A percentile compares a stretch with the other conserved stretches of the same genome.
These are phyloP conservation scores for Anguilla japonica DNA, from an alignment of 2,113 vertebrate genomes.

Conservation along the genomic window DNA sequence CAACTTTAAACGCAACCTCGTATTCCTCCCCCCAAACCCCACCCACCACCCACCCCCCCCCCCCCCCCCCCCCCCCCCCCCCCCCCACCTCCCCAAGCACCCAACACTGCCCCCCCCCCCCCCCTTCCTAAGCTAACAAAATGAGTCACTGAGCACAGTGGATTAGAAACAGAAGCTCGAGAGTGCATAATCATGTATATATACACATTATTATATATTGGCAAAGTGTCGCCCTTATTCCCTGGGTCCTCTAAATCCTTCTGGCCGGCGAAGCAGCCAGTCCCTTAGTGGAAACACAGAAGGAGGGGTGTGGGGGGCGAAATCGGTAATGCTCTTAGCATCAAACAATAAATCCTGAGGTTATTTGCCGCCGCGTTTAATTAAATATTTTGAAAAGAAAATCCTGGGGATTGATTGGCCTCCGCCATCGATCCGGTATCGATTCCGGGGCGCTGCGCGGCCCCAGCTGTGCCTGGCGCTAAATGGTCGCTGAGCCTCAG, in stretches of 20 bases:
- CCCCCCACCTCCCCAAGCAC: slow-evolving; percentile 51
- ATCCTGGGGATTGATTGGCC: slow-evolving; percentile 84
- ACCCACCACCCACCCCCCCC: background rate
- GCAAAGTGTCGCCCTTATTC: slow-evolving; percentile 86
- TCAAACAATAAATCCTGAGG: slow-evolving; percentile 84
- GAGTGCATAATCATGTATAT: slow-evolving; percentile 87
- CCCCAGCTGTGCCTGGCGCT: slow-evolving; percentile 73
- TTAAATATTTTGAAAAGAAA: slow-evolving; percentile 93
- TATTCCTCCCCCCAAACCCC: too few relatives aligned
- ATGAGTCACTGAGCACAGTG: slow-evolving; percentile 76
- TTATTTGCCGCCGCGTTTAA: slow-evolving; percentile 89
- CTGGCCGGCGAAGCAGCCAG: slow-evolving; percentile 73
- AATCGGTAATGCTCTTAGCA: slow-evolving; percentile 89
- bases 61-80: background rate
- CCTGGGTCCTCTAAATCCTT: slow-evolving; percentile 81
- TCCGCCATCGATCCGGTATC: slow-evolving; percentile 80
- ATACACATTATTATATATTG: slow-evolving; percentile 88
- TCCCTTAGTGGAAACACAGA: slow-evolving; percentile 79
- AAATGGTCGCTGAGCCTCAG: slow-evolving; percentile 67
- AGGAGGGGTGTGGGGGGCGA: slow-evolving; percentile 66
- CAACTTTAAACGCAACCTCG: slow-evolving; percentile 55
- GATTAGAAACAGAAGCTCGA: slow-evolving; percentile 81
- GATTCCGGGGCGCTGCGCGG: slow-evolving; percentile 71
- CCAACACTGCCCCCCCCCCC: slow-evolving; percentile 42
- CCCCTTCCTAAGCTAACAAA: slow-evolving; percentile 73